Percentiles rank a stretch among this genome's conserved stretches.
Evolutionary conservation across 2,797 vertebrate genomes (phyloP).

Genomic region (Falco peregrinus): DNA sequence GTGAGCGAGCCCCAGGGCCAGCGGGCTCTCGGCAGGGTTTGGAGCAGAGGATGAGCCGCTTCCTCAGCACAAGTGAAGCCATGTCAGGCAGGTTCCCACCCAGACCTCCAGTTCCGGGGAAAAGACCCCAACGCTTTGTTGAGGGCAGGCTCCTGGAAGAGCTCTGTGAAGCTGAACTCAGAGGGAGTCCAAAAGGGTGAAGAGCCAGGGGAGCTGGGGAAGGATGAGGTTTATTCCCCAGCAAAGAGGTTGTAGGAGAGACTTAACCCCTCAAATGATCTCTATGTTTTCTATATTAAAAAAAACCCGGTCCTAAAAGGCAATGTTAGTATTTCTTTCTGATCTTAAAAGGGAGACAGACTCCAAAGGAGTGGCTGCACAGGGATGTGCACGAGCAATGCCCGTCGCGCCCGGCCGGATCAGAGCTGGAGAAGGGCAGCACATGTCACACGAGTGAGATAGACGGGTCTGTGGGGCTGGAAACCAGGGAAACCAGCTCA

Average conservation of each 20-base stretch:
- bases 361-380: background rate
- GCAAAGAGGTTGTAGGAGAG: rapidly evolving
- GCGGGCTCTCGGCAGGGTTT: background rate
- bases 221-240: background rate
- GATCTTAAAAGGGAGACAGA: background rate
- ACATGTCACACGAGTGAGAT: background rate
- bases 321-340: background rate
- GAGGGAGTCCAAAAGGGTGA: background rate
- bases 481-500: background rate
- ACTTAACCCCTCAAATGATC: background rate
- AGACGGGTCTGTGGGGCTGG: background rate
- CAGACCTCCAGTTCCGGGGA: background rate
- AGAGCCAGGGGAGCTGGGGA: background rate
- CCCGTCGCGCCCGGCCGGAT: background rate
- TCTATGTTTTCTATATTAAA: background rate
- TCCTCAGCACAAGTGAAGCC: background rate
- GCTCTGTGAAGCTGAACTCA: background rate
- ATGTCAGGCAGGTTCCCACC: background rate
- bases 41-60: background rate
- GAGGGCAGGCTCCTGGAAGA: background rate
- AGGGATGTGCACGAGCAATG: background rate
- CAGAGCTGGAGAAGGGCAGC: background rate
- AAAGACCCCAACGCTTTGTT: rapidly evolving
- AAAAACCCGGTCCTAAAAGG: background rate
- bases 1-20: no score